phyloP scores from a whole-genome alignment of 1,140 invertebrate species.

The Cotesia glomerata region DNA sequence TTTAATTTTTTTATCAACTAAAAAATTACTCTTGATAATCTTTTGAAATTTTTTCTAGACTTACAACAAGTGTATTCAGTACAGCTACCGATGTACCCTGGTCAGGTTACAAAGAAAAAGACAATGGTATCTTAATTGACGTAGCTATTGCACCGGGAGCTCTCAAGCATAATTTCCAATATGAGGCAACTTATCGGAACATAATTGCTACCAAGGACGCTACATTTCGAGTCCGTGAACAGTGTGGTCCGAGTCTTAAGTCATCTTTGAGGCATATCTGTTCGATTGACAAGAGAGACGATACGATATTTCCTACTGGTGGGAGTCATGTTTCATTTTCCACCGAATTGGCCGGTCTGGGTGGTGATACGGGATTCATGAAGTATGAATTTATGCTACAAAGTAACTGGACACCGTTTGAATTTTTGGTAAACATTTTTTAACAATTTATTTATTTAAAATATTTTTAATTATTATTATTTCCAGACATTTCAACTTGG shows the following conservation, averaged over 20 bases:
- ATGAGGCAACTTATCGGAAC: conserved; percentile 82
- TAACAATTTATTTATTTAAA: neutral
- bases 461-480: conserved; percentile 1
- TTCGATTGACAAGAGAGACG: conserved; percentile 79
- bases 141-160: conserved; percentile 69
- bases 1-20: no score
- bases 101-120: conserved; percentile 78
- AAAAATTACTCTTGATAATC: neutral
- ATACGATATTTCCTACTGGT: conserved; percentile 75
- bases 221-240: conserved; percentile 81
- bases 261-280: conserved; percentile 81
- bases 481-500: conserved; percentile 76
- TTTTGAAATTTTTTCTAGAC: conserved; percentile 58
- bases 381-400: conserved; percentile 83
- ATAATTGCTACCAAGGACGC: conserved; percentile 69
- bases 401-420: conserved; percentile 72
- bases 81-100: conserved; percentile 76
- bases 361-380: conserved; percentile 84
- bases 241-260: conserved; percentile 84
- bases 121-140: conserved; percentile 72
- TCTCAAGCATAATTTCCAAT: conserved; percentile 78
- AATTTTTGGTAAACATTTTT: conserved; percentile 69
- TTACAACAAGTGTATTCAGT: conserved; percentile 74
- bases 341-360: conserved; percentile 84
- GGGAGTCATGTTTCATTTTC: conserved; percentile 74